Evolutionary conservation across 35 echinoderm and acorn worm genomes (phyloP).

Genomic region (Apostichopus parvimensis): DNA sequence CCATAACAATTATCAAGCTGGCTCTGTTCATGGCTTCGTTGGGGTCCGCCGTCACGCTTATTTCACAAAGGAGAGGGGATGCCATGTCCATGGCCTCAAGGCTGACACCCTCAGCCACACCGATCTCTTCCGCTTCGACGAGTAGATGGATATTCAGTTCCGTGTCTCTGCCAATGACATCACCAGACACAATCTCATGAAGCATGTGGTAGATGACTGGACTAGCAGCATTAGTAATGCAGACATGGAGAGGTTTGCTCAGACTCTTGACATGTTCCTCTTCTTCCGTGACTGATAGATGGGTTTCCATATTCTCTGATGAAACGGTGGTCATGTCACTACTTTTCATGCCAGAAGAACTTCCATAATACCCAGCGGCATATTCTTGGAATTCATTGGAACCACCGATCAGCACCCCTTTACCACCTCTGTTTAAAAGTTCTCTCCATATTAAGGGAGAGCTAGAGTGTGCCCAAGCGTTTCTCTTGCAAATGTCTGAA

Average conservation of each 20-base stretch:
- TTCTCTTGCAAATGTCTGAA: conserved; percentile 62
- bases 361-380: conserved; percentile 88
- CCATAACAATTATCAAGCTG: conserved; percentile 78
- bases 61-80: conserved; percentile 72
- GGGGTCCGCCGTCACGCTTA: conserved; percentile 66
- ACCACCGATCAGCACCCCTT: conserved; percentile 89
- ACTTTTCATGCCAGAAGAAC: conserved; percentile 77
- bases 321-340: conserved; percentile 85
- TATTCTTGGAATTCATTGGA: conserved; percentile 98
- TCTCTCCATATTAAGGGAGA: conserved; percentile 97
- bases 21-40: conserved; percentile 70
- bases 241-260: conserved; percentile 88
- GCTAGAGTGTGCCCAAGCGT: conserved; percentile 78
- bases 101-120: conserved; percentile 61
- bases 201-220: conserved; percentile 81
- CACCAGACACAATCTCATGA: conserved; percentile 76
- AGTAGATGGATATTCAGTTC: conserved; percentile 81
- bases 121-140: conserved; percentile 49
- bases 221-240: conserved; percentile 88
- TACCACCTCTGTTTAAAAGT: conserved; percentile 82
- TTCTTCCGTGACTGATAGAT: conserved; percentile 63
- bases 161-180: conserved; percentile 66
- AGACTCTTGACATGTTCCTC: conserved; percentile 72
- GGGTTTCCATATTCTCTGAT: conserved; percentile 85
- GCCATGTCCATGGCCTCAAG: conserved; percentile 87